Evolutionary conservation across 1,140 invertebrate genomes (phyloP).

Genomic region (Trypoxylus dichotomus): DNA sequence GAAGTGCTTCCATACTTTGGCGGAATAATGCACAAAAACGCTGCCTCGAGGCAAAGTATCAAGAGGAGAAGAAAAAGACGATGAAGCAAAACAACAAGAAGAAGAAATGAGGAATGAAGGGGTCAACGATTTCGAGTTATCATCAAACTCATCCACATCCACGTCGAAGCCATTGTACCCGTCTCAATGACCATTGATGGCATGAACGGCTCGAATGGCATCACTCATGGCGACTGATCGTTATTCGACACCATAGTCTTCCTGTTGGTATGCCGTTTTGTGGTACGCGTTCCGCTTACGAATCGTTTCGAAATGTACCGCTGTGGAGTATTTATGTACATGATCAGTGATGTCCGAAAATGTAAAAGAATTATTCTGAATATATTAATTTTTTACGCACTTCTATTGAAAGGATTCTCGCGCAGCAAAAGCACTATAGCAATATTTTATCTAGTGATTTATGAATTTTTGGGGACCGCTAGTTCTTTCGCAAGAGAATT

Average conservation of each 20-base stretch:
- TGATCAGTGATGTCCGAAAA: constrained; percentile 17
- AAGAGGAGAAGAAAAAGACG: neutral
- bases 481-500: neutral
- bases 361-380: constrained; percentile 2
- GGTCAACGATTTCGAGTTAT: constrained; percentile 26
- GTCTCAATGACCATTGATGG: constrained; percentile 30
- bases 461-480: neutral
- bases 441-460: neutral
- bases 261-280: constrained; percentile 27
- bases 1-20: neutral
- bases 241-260: constrained; percentile 30
- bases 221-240: constrained; percentile 27
- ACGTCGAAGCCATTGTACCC: constrained; percentile 27
- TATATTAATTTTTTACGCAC: constrained; percentile 18
- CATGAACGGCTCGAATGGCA: constrained; percentile 25
- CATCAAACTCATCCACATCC: constrained; percentile 28
- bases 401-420: neutral
- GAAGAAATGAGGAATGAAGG: neutral
- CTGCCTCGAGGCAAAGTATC: neutral
- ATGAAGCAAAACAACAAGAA: neutral
- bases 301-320: constrained; percentile 13
- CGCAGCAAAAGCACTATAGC: neutral
- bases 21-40: neutral
- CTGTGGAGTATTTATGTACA: constrained; percentile 17
- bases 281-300: constrained; percentile 24